Percentiles rank a stretch among this genome's conserved stretches.
Evolutionary conservation across 2,113 vertebrate genomes (phyloP).

Genomic region (Cyphomyrus plagiostoma): DNA sequence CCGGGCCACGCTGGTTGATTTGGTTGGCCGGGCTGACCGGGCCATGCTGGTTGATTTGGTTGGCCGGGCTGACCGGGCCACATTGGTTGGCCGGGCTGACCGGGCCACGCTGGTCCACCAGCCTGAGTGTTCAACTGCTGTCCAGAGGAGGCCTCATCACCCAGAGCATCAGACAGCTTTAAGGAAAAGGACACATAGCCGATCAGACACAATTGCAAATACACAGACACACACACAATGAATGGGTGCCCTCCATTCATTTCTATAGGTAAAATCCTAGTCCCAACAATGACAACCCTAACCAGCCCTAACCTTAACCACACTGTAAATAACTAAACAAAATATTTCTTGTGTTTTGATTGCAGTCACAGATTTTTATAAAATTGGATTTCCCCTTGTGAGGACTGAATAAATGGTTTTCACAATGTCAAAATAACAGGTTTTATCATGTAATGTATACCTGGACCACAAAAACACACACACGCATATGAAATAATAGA

Average conservation of each 20-base stretch:
- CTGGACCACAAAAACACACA: too few relatives aligned
- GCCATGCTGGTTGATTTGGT: background rate
- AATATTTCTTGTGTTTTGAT: too few relatives aligned
- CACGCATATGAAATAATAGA: background rate
- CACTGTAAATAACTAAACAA: too few relatives aligned
- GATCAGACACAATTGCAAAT: background rate
- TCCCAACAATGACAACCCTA: too few relatives aligned
- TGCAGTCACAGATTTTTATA: too few relatives aligned
- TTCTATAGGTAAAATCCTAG: too few relatives aligned
- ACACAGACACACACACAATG: background rate
- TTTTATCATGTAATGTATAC: too few relatives aligned
- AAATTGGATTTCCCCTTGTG: too few relatives aligned
- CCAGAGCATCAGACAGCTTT: background rate
- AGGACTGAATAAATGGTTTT: too few relatives aligned
- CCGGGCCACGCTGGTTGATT: background rate
- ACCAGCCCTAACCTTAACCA: too few relatives aligned
- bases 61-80: background rate
- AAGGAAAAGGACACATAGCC: background rate
- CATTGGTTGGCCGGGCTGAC: background rate
- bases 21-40: background rate
- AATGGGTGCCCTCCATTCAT: too few relatives aligned
- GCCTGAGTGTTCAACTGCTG: background rate
- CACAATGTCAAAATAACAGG: too few relatives aligned
- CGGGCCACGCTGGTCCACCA: background rate
- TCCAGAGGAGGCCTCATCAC: background rate